Percentiles rank a stretch among this genome's conserved stretches.
phyloP scores from a whole-genome alignment of 2,888 invertebrate genomes.

The Machimus rusticus region DNA sequence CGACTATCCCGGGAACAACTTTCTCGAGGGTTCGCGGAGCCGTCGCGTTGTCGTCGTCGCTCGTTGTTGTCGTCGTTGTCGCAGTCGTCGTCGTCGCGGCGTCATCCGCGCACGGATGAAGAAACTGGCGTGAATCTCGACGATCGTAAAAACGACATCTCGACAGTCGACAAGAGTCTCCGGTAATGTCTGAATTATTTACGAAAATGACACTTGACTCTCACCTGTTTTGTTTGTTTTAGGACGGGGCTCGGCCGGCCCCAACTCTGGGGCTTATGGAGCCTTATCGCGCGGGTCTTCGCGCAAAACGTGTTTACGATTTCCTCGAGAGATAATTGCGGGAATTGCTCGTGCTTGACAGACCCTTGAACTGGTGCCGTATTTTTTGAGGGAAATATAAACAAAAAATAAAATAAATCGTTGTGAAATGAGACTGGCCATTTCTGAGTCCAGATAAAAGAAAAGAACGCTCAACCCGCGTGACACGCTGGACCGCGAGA shows the following conservation, averaged over 20 bases:
- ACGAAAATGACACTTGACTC: conserved; percentile 53
- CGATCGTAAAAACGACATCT: conserved; percentile 40
- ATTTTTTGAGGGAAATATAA: conserved; percentile 17
- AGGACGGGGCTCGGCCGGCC: background rate
- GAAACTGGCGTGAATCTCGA: conserved; percentile 39
- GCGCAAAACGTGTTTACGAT: conserved; percentile 46
- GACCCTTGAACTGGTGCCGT: conserved; percentile 45
- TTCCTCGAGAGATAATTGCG: conserved; percentile 45
- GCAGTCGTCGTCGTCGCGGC: background rate
- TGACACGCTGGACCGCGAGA: background rate
- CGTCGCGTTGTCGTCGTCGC: background rate
- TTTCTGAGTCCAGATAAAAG: background rate
- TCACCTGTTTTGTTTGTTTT: conserved; percentile 49
- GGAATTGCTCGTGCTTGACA: conserved; percentile 44
- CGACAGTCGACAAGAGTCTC: conserved; percentile 35
- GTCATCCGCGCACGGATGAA: background rate
- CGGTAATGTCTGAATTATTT: conserved; percentile 51
- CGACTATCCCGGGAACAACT: conserved; percentile 18
- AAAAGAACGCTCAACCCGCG: background rate
- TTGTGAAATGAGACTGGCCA: background rate
- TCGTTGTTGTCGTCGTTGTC: background rate
- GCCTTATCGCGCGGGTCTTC: background rate
- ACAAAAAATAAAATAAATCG: conserved; percentile 6
- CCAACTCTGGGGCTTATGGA: background rate
- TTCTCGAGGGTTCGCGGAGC: background rate